phyloP scores from a whole-genome alignment of 2,113 vertebrate species.

The Rana temporaria region DNA sequence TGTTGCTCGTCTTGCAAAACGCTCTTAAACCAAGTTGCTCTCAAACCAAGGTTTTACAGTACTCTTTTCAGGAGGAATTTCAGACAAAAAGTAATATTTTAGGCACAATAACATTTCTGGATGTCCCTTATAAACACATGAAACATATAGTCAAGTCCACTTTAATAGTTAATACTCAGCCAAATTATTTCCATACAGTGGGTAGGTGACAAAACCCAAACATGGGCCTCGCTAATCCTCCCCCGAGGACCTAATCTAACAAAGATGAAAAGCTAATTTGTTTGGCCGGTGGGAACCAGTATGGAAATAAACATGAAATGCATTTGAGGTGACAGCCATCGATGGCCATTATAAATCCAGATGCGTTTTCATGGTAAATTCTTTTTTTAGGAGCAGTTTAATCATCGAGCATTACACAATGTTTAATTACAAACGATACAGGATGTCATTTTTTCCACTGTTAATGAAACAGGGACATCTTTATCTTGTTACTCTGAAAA shows the following conservation, averaged over 20 bases:
- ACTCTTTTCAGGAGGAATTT: too few relatives aligned
- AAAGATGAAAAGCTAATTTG: conserved; percentile 11
- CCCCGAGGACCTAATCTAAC: background rate
- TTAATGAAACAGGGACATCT: conserved; percentile 1
- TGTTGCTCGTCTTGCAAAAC: too few relatives aligned
- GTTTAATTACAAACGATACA: conserved; percentile 26
- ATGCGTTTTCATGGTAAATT: conserved; percentile 18
- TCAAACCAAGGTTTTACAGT: too few relatives aligned
- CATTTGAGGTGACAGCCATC: background rate
- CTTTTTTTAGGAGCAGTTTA: conserved; percentile 4
- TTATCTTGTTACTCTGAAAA: conserved; percentile 19
- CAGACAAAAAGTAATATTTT: too few relatives aligned
- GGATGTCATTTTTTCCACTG: conserved; percentile 45
- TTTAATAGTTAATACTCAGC: background rate
- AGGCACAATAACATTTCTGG: too few relatives aligned
- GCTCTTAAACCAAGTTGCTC: too few relatives aligned
- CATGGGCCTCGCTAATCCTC: background rate
- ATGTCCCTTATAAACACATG: too few relatives aligned
- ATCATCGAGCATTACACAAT: conserved; percentile 20
- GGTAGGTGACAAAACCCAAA: background rate
- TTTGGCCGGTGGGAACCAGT: background rate
- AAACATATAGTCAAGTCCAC: too few relatives aligned
- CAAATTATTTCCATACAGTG: conserved; percentile 4
- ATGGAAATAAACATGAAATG: conserved; percentile 6
- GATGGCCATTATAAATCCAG: background rate